Conservation (phyloP, 2,888 invertebrate genomes). For the Tanypteryx hageni region DNA sequence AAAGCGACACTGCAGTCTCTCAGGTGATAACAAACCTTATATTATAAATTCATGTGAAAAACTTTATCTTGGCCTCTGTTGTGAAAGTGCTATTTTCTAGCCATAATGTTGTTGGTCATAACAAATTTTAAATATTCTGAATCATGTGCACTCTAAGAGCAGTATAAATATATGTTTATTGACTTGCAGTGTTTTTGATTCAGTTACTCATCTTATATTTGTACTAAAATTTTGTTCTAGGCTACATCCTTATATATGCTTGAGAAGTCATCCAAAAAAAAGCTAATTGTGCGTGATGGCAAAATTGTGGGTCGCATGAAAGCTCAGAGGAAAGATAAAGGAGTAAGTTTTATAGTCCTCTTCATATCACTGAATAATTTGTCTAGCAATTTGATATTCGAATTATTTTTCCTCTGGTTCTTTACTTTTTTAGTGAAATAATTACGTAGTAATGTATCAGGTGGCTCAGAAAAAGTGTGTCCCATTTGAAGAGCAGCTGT, state of each 20-base stretch:
- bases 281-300: conserved; percentile 82
- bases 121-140: too few relatives aligned
- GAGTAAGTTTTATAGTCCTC: conserved; percentile 74
- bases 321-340: conserved; percentile 87
- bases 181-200: too few relatives aligned
- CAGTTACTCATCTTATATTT: too few relatives aligned
- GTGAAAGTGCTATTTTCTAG: too few relatives aligned
- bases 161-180: too few relatives aligned
- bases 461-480: too few relatives aligned
- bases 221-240: conserved; percentile 68
- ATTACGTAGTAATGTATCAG: too few relatives aligned
- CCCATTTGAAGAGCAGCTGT: too few relatives aligned
- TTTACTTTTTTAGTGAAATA: not conserved
- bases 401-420: not conserved
- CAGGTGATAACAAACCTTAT: not conserved
- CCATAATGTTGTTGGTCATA: too few relatives aligned
- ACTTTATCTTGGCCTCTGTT: too few relatives aligned
- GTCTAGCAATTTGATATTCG: not conserved
- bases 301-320: conserved; percentile 84
- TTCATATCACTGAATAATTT: not conserved
- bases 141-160: too few relatives aligned
- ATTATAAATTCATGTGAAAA: too few relatives aligned
- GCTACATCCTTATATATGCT: conserved; percentile 82
- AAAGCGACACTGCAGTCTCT: conserved; percentile 22
- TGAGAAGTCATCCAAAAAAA: conserved; percentile 87